Evolutionary conservation across 2,888 invertebrate genomes (phyloP).

Genomic region (Macrophya annulata): DNA sequence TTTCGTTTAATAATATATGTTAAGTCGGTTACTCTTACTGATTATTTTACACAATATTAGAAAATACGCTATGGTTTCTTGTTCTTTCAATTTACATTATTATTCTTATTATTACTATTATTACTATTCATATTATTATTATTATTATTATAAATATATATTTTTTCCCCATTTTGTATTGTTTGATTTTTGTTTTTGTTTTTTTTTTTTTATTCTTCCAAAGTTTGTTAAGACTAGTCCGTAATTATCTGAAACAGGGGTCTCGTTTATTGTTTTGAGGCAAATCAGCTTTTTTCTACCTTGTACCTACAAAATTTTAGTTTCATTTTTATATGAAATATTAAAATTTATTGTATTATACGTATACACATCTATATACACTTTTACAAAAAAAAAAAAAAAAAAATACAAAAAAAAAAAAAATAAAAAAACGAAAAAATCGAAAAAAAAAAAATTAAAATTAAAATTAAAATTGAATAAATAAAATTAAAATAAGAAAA

Average conservation of each 20-base stretch:
- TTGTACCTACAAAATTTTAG: conserved; percentile 75
- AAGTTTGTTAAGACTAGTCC: conserved; percentile 77
- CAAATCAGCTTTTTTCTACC: conserved; percentile 66
- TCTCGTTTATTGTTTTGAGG: conserved; percentile 52
- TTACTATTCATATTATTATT: conserved; percentile 6
- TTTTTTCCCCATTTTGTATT: conserved; percentile 10
- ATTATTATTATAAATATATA: conserved; percentile 5
- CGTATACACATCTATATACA: conserved; percentile 77
- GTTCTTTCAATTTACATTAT: conserved; percentile 22
- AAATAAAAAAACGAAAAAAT: background rate
- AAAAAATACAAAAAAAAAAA: conserved; percentile 61
- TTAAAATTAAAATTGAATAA: background rate
- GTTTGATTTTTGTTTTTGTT: conserved; percentile 50
- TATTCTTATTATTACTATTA: conserved; percentile 22
- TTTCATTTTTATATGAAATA: conserved; percentile 74
- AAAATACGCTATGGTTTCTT: conserved; percentile 38
- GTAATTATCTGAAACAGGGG: conserved; percentile 58
- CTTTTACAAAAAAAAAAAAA: conserved; percentile 71
- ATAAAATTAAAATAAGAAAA: background rate
- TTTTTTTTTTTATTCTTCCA: conserved; percentile 67
- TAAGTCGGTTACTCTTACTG: conserved; percentile 38
- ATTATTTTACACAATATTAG: conserved; percentile 35
- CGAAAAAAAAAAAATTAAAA: conserved; percentile 58
- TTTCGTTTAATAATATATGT: conserved; percentile 38
- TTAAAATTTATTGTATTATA: conserved; percentile 77